These are phyloP conservation scores for Petaurus breviceps DNA, from an alignment of 2,113 vertebrate genomes.

Conservation along the genomic window DNA sequence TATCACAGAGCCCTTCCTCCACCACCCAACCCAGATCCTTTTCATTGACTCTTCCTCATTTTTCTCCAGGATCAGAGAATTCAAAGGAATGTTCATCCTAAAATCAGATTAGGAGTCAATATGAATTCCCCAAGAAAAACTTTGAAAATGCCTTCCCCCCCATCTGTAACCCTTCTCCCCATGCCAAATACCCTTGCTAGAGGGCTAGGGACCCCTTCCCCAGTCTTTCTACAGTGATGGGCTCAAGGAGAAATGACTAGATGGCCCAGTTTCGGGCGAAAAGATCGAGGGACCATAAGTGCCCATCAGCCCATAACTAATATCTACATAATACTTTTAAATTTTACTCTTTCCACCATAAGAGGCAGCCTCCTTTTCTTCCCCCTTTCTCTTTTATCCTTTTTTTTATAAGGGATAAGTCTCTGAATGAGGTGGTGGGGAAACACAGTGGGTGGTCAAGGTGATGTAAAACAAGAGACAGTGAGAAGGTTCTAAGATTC, in stretches of 20 bases:
- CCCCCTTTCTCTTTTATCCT: neutral
- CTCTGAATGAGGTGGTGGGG: neutral
- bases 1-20: neutral
- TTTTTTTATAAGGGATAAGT: neutral
- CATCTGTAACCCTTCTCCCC: neutral
- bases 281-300: neutral
- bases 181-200: neutral
- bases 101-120: neutral
- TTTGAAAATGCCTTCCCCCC: neutral
- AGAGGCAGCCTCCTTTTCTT: neutral
- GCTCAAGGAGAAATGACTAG: neutral
- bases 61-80: neutral
- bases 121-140: neutral
- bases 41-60: neutral
- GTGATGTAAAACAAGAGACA: no score
- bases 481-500: neutral
- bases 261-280: neutral
- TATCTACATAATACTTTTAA: no score
- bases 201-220: neutral
- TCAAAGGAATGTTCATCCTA: neutral
- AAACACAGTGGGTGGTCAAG: neutral
- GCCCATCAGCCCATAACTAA: neutral
- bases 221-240: neutral
- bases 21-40: neutral
- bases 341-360: neutral